phyloP scores from a whole-genome alignment of 2,797 vertebrate species.

The Poeciliopsis gracilis region DNA sequence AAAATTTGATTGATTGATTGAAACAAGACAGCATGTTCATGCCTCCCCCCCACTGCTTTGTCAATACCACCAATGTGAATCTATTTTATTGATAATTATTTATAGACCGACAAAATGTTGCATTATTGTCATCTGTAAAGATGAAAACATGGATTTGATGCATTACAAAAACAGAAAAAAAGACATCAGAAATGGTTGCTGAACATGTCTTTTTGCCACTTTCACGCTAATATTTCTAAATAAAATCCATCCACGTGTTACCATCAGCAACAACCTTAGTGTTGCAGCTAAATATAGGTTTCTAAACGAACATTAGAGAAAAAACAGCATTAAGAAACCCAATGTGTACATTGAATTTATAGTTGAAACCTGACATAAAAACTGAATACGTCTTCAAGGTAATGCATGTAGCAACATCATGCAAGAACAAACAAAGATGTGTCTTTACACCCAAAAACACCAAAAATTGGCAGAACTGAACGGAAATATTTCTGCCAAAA shows the following conservation, averaged over 20 bases:
- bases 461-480: not conserved
- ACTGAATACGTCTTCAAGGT: not conserved
- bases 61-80: too few relatives aligned
- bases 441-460: not conserved
- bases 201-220: not conserved
- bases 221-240: not conserved
- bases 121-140: not conserved
- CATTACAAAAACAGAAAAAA: not conserved
- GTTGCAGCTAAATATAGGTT: not conserved
- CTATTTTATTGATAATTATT: not conserved
- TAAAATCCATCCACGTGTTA: not conserved
- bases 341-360: not conserved
- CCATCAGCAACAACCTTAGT: not conserved
- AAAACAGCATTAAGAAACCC: not conserved
- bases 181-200: not conserved
- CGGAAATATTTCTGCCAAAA: not conserved
- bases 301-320: not conserved
- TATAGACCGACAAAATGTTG: not conserved
- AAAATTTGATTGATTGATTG: too few relatives aligned
- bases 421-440: not conserved
- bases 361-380: not conserved
- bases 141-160: not conserved
- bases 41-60: too few relatives aligned
- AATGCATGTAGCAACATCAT: not conserved
- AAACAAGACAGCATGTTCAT: too few relatives aligned